phyloP scores from a whole-genome alignment of 1,140 invertebrate genomes.

The Drosophila serrata region DNA sequence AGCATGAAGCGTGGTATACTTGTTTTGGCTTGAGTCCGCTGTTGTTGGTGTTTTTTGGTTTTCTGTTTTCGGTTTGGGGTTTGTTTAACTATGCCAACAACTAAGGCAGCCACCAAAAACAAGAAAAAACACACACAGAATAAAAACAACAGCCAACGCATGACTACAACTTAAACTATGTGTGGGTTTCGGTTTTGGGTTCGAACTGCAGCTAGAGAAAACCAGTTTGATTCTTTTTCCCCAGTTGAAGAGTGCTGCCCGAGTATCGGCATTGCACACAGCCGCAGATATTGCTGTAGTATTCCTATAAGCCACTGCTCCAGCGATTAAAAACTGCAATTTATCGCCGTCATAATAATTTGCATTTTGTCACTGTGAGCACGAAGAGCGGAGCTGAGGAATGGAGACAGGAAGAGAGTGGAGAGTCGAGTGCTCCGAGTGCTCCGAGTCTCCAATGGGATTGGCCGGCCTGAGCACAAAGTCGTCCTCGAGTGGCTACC shows the following conservation, averaged over 20 bases:
- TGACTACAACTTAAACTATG: slow-evolving; percentile 78
- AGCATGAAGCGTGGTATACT: slow-evolving; percentile 82
- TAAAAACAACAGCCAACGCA: slow-evolving; percentile 50
- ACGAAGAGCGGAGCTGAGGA: slow-evolving; percentile 30
- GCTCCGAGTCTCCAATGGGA: slow-evolving; percentile 28
- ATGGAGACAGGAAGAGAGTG: slow-evolving; percentile 21
- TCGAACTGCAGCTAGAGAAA: slow-evolving; percentile 53
- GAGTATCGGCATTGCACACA: slow-evolving; percentile 32
- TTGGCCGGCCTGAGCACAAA: slow-evolving; percentile 27
- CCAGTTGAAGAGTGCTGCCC: slow-evolving; percentile 37
- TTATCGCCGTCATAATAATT: slow-evolving; percentile 84
- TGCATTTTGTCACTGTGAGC: slow-evolving; percentile 79
- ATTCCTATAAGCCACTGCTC: slow-evolving; percentile 45
- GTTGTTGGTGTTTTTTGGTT: background rate
- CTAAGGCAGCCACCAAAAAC: slow-evolving; percentile 43
- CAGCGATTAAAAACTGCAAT: slow-evolving; percentile 83
- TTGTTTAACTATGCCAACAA: slow-evolving; percentile 77
- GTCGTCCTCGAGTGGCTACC: slow-evolving; percentile 47
- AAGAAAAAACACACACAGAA: too few species aligned
- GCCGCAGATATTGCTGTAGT: slow-evolving; percentile 7
- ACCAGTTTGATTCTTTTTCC: slow-evolving; percentile 81
- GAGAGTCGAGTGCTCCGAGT: slow-evolving; percentile 12
- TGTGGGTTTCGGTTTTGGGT: slow-evolving; percentile 66
- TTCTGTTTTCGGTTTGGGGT: slow-evolving; percentile 11
- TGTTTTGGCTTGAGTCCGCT: slow-evolving; percentile 55